phyloP scores from a whole-genome alignment of 2,113 vertebrate genomes.

The Haemorhous mexicanus region DNA sequence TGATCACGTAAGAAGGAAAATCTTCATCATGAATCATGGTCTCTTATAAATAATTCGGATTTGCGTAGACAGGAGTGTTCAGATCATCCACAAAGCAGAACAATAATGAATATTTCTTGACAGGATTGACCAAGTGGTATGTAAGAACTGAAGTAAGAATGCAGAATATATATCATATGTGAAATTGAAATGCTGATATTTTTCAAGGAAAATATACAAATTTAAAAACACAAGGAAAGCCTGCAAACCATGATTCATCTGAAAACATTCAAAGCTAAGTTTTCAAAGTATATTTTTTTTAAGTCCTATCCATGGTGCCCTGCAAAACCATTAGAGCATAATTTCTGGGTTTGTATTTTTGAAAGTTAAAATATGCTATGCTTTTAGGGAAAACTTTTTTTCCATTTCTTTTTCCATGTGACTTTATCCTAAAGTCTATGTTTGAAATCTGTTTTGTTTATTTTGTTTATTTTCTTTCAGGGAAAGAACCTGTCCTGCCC shows the following conservation, averaged over 20 bases:
- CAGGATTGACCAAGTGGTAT: not conserved
- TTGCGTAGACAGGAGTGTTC: not conserved
- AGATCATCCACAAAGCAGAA: not conserved
- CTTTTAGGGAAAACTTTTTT: not conserved
- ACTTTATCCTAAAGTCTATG: not conserved
- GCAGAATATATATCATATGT: not conserved
- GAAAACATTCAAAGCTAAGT: not conserved
- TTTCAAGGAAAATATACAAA: not conserved
- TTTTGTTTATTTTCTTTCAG: not conserved
- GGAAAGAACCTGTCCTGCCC: not conserved
- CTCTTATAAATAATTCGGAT: not conserved
- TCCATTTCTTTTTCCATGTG: not conserved
- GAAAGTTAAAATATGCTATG: not conserved
- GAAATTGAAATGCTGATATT: not conserved
- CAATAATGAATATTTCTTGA: not conserved
- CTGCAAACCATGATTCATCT: not conserved
- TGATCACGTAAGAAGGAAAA: not conserved
- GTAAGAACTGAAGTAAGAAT: not conserved
- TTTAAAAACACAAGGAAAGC: not conserved
- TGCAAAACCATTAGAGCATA: not conserved
- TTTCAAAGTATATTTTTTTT: not conserved
- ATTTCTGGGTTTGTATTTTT: not conserved
- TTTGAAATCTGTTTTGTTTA: not conserved
- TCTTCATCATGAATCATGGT: not conserved
- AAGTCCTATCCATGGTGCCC: not conserved